Percentiles rank a stretch among this genome's conserved stretches.
phyloP scores from a whole-genome alignment of 53 echinoderm and acorn worm genomes.

The Antedon mediterranea region DNA sequence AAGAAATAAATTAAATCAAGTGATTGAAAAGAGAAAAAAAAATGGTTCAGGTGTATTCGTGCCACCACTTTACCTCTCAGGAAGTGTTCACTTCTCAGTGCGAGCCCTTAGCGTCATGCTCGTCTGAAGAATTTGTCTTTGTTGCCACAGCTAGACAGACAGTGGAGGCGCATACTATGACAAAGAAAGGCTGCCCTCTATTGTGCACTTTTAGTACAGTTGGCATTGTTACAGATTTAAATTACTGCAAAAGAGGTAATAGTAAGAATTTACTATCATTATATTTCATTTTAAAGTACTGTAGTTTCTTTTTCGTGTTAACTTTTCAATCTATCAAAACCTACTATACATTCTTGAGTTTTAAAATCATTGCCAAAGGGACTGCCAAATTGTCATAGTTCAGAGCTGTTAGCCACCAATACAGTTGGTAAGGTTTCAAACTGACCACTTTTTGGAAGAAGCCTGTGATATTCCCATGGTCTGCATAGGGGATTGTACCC shows the following conservation, averaged over 20 bases:
- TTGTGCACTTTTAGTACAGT: neutral
- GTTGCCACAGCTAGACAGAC: neutral
- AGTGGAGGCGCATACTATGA: neutral
- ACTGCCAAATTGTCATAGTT: no score
- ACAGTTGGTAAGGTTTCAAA: no score
- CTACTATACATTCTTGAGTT: no score
- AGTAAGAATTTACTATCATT: neutral
- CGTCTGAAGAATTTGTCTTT: neutral
- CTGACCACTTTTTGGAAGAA: no score
- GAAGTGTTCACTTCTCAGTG: neutral
- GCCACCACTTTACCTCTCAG: neutral
- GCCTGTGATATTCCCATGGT: no score
- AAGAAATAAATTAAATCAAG: no score
- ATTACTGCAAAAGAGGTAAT: neutral
- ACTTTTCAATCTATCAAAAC: no score
- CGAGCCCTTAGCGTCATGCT: neutral
- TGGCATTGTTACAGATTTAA: neutral
- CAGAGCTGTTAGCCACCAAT: no score
- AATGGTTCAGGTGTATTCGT: neutral
- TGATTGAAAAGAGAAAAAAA: neutral
- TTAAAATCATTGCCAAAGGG: no score
- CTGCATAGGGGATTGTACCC: no score
- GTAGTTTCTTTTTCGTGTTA: no score
- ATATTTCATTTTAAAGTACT: no score
- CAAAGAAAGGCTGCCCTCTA: neutral